Evolutionary conservation across 2,113 vertebrate genomes (phyloP), one percentile per base, ranked within the genome.

Genomic region (Cricetomys ansorgei): DNA sequence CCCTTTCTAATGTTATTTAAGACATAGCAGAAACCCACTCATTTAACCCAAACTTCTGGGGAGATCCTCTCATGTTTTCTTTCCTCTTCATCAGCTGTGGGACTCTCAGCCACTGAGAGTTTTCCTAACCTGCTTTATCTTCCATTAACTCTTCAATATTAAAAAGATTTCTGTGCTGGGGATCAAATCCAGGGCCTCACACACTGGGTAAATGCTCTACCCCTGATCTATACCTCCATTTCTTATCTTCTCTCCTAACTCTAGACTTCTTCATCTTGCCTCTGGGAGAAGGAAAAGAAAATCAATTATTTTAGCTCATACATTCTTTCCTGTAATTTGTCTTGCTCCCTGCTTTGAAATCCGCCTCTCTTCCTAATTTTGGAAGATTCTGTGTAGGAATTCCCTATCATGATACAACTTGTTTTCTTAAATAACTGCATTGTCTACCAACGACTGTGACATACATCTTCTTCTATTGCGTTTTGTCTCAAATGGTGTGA

Each of bases 351-450:
- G 40, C 17, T 45, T 79, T 90, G 59, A 34, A 67, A 83, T 13
- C 29, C 67, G 2, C 21, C 27, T 40, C 48, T 12, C 5, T 29
- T 2, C 23, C 0, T 29, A 31, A 25, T 48, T 73, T 75, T 55
- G 9, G 55, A 93, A 57, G 9, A 5, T 87, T 96, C 37, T 86
- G 84, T 83, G 1, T 50, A 45, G 17, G 13, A 3, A 17, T 85
- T 91, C 91, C 89, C 88, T 89, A 37, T 34, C 69, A 89, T 79
- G 13, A 57, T 88, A 45, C 13, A n/a, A 16, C 53, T 48, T 94
- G 40, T 37, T 89, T 57, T 72, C 37, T 91, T n/a, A 65, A 37
- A 29, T 43, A 65, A 59, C 40, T 57, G 79, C n/a, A 19, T 37
- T 73, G 40, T 31, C 59, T 94, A 89, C 37, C 55, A 43, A 73